Base-by-base conservation (phyloP, 2,113 vertebrate genomes). In the Candoia aspera region DNA sequence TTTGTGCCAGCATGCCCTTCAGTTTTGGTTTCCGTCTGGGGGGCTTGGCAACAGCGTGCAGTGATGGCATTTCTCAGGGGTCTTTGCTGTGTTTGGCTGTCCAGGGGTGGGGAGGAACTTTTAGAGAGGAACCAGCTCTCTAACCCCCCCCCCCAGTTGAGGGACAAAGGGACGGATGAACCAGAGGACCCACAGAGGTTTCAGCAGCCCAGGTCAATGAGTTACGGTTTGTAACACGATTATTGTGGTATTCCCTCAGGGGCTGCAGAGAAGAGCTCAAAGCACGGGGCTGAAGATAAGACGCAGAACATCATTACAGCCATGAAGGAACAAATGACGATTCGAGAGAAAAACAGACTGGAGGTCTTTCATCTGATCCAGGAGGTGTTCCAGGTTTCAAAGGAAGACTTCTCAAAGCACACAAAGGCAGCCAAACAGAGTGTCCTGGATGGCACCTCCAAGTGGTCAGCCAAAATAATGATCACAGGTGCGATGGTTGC, bases 271-370 rank as follows among this genome's bases (percentile, higher is more conserved):
- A 99, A 99, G 97, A 99, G 99, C 97, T 99, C 99, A 29, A 99
- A 99, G 94, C 99, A 99, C 5, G 99, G 99, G 1, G 99, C 99
- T 0, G 99, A 99, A 94, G 99, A 99, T 96, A 99, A 99, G 96
- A 99, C 99, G 55, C 99, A 99, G 95, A 99, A 98, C 93, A 99
- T 99, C 93, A 99, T 99, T 94, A 98, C 98, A 95, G 99, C 99
- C 54, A 99, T 99, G 99, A 99, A 99, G 93, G 99, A 99, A 94
- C 98, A 98, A 90, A 99, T 99, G 99, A 99, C 99, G 96, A 99
- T 99, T 94, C 96, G 99, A 46, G 99, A 99, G 96, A 99, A 98
- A 97, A 99, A 99, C 93, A 97, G 98, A 0, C 99, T 99, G 0
- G 99, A 99, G 53, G 99, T 99, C 87, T 99, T 99, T 91, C 98